Conservation (phyloP, 2,888 invertebrate species). For the Phrixothrix hirtus region DNA sequence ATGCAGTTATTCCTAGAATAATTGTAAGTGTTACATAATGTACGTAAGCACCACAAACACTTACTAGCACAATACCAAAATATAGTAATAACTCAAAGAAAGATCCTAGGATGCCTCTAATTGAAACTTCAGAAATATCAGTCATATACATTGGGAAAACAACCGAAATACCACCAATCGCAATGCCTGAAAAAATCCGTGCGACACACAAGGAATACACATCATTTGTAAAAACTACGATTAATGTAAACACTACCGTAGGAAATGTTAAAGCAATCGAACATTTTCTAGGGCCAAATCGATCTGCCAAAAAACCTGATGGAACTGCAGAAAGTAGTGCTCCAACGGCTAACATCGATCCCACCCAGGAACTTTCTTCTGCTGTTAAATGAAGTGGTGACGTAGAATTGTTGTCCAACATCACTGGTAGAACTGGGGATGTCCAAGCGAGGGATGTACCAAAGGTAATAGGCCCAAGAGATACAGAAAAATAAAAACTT, state of each 20-base stretch:
- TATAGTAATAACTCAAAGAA: slow-evolving; percentile 78
- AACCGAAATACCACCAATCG: slow-evolving; percentile 71
- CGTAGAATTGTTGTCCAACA: too few relatives aligned
- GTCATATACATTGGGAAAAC: slow-evolving; percentile 81
- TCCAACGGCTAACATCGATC: slow-evolving; percentile 72
- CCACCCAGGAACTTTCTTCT: slow-evolving; percentile 64
- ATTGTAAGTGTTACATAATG: slow-evolving; percentile 69
- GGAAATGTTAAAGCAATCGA: slow-evolving; percentile 66
- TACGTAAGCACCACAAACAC: slow-evolving; percentile 68
- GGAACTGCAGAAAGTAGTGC: slow-evolving; percentile 73
- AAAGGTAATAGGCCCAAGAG: slow-evolving; percentile 68
- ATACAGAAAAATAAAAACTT: slow-evolving; percentile 60
- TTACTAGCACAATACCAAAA: slow-evolving; percentile 74
- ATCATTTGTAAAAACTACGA: slow-evolving; percentile 56
- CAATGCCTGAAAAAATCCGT: slow-evolving; percentile 72
- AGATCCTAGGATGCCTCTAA: slow-evolving; percentile 79
- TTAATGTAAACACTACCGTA: slow-evolving; percentile 64
- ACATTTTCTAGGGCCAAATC: slow-evolving; percentile 65
- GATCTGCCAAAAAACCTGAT: slow-evolving; percentile 68
- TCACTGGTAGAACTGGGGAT: too few relatives aligned
- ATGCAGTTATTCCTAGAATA: slow-evolving; percentile 65
- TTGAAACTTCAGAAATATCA: slow-evolving; percentile 78
- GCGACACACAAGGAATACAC: too few relatives aligned
- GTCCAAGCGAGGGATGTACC: slow-evolving; percentile 78
- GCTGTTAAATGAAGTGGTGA: slow-evolving; percentile 40